Evolutionary conservation across 2,113 vertebrate genomes (phyloP).

Genomic region (Cebidichthys violaceus): DNA sequence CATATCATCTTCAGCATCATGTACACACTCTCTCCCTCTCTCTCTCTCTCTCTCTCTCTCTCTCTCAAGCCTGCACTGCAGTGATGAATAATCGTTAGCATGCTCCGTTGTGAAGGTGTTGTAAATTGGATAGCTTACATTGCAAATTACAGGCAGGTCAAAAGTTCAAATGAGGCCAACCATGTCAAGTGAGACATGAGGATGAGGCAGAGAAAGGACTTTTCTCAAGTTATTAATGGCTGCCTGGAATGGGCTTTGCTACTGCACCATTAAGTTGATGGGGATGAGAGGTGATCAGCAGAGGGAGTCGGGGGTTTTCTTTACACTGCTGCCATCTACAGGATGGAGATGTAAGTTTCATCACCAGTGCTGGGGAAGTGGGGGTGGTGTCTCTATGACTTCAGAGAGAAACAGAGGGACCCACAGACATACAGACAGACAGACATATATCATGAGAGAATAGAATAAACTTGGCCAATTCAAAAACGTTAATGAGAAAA

Average conservation of each 20-base stretch:
- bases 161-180: conserved; percentile 67
- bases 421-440: not conserved
- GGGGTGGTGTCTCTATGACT: not conserved
- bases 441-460: not conserved
- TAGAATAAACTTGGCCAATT: not conserved
- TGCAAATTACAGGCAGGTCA: conserved; percentile 69
- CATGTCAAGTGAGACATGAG: conserved; percentile 58
- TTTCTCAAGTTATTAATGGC: conserved; percentile 60
- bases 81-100: conserved; percentile 50
- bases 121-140: conserved; percentile 68
- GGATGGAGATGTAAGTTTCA: conserved; percentile 3
- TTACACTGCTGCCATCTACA: conserved; percentile 77
- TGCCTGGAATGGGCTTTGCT: conserved; percentile 37
- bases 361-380: not conserved
- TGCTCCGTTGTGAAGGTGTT: conserved; percentile 63
- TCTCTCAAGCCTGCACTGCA: conserved; percentile 19
- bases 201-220: conserved; percentile 51
- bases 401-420: not conserved
- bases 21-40: not conserved
- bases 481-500: not conserved
- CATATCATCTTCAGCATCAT: conserved; percentile 1
- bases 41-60: conserved; percentile 1
- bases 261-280: conserved; percentile 27
- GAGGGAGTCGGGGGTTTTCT: conserved; percentile 26
- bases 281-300: not conserved